These are phyloP conservation scores for Dryadula phaetusa DNA, from an alignment of 2,888 invertebrate genomes.

Conservation along the genomic window DNA sequence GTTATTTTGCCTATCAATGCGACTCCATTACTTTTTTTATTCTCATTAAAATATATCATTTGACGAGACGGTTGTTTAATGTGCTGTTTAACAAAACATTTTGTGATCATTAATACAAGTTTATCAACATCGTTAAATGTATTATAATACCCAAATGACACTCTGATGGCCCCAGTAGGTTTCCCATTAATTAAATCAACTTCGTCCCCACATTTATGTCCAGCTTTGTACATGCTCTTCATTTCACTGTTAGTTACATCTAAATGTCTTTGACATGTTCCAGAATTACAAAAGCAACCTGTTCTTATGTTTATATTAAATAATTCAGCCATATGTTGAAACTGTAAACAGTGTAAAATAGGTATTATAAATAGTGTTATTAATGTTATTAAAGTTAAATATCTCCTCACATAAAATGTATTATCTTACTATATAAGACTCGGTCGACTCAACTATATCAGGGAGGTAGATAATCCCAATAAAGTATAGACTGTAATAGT, in stretches of 20 bases:
- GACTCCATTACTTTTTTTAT: slow-evolving; percentile 16
- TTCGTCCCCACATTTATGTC: slow-evolving; percentile 96
- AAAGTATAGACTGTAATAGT: too few relatives aligned
- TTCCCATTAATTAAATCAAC: slow-evolving; percentile 92
- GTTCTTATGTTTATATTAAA: slow-evolving; percentile 94
- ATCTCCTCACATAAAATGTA: too few relatives aligned
- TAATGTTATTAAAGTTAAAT: too few relatives aligned
- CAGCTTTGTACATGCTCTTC: slow-evolving; percentile 91
- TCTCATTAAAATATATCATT: slow-evolving; percentile 45
- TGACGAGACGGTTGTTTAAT: slow-evolving; percentile 62
- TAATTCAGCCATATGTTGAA: slow-evolving; percentile 94
- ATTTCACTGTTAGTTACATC: slow-evolving; percentile 87
- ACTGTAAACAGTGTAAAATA: slow-evolving; percentile 77
- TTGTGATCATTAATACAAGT: slow-evolving; percentile 89
- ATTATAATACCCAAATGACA: slow-evolving; percentile 97
- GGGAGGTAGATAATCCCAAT: too few relatives aligned
- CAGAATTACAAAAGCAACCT: slow-evolving; percentile 98
- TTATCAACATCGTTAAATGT: slow-evolving; percentile 88
- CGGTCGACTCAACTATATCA: too few relatives aligned
- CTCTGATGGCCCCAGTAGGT: slow-evolving; percentile 96
- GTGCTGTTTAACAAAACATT: slow-evolving; percentile 87
- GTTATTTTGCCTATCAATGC: slow-evolving; percentile 30
- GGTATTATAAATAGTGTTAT: too few relatives aligned
- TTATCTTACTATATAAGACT: too few relatives aligned
- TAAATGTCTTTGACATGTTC: slow-evolving; percentile 94